Evolutionary conservation across 1,140 invertebrate species (phyloP).

Genomic region (Pseudomyrmex cubaensis): DNA sequence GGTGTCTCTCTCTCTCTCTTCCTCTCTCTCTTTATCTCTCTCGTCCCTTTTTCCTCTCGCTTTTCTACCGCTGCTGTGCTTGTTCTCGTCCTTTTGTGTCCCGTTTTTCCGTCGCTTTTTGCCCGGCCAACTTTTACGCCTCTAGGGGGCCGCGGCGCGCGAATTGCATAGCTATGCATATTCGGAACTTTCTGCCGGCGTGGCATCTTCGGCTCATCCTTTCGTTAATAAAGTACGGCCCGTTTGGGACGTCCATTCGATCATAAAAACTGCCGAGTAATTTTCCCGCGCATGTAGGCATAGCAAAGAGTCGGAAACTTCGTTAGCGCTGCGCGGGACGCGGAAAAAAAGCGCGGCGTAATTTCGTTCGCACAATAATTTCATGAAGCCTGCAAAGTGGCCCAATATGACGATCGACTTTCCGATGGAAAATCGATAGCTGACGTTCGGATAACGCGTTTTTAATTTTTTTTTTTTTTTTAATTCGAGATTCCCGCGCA

Average conservation of each 20-base stretch:
- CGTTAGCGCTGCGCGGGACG: not conserved
- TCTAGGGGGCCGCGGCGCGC: constrained; percentile 56
- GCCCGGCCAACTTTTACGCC: constrained; percentile 67
- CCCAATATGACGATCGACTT: not conserved
- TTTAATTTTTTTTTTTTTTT: no score
- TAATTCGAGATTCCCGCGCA: not conserved
- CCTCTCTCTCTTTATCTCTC: no score
- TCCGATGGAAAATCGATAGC: constrained; percentile 3
- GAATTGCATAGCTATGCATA: constrained; percentile 73
- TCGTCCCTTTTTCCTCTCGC: constrained; percentile 9
- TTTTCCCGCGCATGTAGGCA: constrained; percentile 33
- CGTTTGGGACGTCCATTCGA: constrained; percentile 61
- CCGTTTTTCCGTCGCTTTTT: constrained; percentile 64
- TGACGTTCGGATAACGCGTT: not conserved
- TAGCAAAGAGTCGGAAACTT: constrained; percentile 6
- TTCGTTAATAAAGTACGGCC: constrained; percentile 68
- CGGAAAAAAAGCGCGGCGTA: constrained; percentile 6
- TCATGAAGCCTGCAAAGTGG: not conserved
- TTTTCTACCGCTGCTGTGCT: constrained; percentile 38
- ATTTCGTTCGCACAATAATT: constrained; percentile 29
- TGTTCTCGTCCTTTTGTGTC: constrained; percentile 58
- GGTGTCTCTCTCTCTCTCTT: no score
- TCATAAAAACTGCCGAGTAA: constrained; percentile 60
- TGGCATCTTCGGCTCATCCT: constrained; percentile 60
- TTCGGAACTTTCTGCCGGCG: constrained; percentile 67